Conservation (phyloP, 2,888 invertebrate species). For the Noctua pronuba region DNA sequence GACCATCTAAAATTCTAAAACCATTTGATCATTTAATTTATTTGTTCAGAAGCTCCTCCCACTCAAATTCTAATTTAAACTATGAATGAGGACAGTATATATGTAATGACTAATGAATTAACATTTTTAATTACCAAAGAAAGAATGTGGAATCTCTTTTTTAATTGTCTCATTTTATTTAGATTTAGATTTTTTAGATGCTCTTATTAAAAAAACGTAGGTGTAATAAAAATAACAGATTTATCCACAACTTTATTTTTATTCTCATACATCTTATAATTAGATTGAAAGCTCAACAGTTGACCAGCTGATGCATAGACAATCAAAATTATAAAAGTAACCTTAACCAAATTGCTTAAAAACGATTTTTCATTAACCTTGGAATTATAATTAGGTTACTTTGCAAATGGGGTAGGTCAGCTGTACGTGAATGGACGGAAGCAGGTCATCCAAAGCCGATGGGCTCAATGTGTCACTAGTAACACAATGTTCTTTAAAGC, state of each 20-base stretch:
- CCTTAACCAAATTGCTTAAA: slow-evolving; percentile 1
- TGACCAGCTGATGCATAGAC: background rate
- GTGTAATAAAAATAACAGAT: background rate
- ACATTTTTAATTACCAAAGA: slow-evolving; percentile 51
- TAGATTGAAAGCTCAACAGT: background rate
- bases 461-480: slow-evolving; percentile 44
- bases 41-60: slow-evolving; percentile 6
- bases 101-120: slow-evolving; percentile 27
- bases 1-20: background rate
- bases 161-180: slow-evolving; percentile 15
- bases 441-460: slow-evolving; percentile 42
- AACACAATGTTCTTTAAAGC: slow-evolving; percentile 27
- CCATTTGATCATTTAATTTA: slow-evolving; percentile 26
- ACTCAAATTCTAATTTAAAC: slow-evolving; percentile 35
- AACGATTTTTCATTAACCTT: slow-evolving; percentile 25
- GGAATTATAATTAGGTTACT: slow-evolving; percentile 29
- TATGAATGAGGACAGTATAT: slow-evolving; percentile 17
- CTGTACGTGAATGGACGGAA: slow-evolving; percentile 40
- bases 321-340: background rate
- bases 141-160: slow-evolving; percentile 24
- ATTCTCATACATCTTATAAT: background rate
- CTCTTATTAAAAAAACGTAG: slow-evolving; percentile 24
- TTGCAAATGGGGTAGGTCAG: slow-evolving; percentile 14
- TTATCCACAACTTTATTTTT: slow-evolving; percentile 1
- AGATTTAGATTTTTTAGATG: slow-evolving; percentile 20